phyloP scores from a whole-genome alignment of 1,140 invertebrate genomes.

The Cyphomyrmex costatus region DNA sequence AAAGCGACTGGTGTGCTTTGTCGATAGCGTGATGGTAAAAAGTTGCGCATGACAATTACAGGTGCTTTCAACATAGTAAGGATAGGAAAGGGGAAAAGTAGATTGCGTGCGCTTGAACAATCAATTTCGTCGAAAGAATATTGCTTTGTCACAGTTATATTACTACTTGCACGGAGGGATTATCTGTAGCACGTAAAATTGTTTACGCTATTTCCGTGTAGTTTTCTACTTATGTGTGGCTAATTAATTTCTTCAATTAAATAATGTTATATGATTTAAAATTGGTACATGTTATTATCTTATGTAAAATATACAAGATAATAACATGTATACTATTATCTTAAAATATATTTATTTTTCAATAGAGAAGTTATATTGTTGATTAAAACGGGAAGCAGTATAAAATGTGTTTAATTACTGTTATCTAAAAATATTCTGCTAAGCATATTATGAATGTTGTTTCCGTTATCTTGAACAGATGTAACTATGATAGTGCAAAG shows the following conservation, averaged over 20 bases:
- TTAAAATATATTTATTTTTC: too few species aligned
- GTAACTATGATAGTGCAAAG: slow-evolving; percentile 52
- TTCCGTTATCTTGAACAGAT: slow-evolving; percentile 57
- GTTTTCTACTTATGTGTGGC: background rate
- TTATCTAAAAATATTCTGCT: slow-evolving; percentile 49
- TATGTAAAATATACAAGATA: background rate
- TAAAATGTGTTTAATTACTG: slow-evolving; percentile 55
- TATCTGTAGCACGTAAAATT: background rate
- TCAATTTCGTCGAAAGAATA: slow-evolving; percentile 6
- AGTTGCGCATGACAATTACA: background rate
- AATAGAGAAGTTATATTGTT: too few species aligned
- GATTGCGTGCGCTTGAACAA: background rate
- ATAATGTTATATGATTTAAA: background rate
- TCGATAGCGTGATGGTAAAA: slow-evolving; percentile 13
- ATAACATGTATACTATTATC: too few species aligned
- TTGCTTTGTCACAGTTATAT: background rate
- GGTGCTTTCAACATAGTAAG: background rate
- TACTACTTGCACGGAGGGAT: background rate
- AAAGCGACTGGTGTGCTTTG: background rate
- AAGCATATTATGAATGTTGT: slow-evolving; percentile 64
- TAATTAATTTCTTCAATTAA: background rate
- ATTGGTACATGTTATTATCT: background rate
- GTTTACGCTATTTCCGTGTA: background rate
- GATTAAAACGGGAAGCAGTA: too few species aligned
- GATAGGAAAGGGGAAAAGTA: background rate